A percentile compares a stretch with the other conserved stretches of the same genome.
Evolutionary conservation across 1,140 invertebrate species (phyloP).

Genomic region (Pseudomyrmex dendroicus): DNA sequence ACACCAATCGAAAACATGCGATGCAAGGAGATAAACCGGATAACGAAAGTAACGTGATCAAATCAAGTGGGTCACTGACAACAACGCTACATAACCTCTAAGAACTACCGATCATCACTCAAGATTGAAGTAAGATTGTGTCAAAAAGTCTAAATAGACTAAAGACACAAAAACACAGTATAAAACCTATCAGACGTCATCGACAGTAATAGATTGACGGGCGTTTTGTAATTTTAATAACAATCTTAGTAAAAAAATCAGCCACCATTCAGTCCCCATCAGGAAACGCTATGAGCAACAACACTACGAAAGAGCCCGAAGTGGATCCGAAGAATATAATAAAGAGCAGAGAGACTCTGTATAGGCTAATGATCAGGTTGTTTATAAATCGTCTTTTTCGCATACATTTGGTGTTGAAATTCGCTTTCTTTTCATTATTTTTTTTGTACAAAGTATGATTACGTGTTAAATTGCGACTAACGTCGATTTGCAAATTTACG

Average conservation of each 20-base stretch:
- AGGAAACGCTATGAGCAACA: constrained; percentile 50
- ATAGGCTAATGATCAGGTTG: constrained; percentile 95
- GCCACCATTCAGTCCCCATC: constrained; percentile 71
- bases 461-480: neutral
- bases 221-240: constrained; percentile 43
- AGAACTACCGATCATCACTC: neutral
- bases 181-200: neutral
- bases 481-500: neutral
- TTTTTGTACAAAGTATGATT: neutral
- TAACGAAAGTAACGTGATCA: neutral
- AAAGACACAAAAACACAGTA: no score
- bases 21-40: neutral
- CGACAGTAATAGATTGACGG: constrained; percentile 54
- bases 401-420: neutral
- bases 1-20: constrained; percentile 13
- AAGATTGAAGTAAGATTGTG: no score
- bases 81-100: constrained; percentile 65
- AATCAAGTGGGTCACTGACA: neutral
- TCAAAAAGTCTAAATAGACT: no score
- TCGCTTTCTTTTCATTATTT: neutral
- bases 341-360: constrained; percentile 93
- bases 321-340: constrained; percentile 90
- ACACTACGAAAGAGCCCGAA: constrained; percentile 87
- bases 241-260: constrained; percentile 9
- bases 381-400: constrained; percentile 36